phyloP scores from a whole-genome alignment of 1,140 invertebrate species.

The Halyomorpha halys region DNA sequence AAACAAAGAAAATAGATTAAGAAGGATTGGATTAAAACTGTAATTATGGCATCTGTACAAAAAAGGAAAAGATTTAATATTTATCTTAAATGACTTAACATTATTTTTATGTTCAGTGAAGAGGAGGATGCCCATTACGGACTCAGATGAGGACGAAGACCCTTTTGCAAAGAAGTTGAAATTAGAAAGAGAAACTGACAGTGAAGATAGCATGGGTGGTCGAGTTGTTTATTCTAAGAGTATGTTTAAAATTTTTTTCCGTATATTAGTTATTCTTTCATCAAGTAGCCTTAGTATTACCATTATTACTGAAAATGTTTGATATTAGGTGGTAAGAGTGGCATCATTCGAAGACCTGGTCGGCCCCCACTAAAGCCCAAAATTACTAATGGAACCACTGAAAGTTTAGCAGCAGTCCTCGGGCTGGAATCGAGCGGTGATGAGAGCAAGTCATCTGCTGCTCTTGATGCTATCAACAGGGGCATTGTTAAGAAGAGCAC shows the following conservation, averaged over 20 bases:
- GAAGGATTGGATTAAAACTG: too few relatives aligned
- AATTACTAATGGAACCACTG: background rate
- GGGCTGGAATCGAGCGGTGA: constrained; percentile 28
- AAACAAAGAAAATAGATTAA: too few relatives aligned
- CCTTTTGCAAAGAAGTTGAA: constrained; percentile 42
- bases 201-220: constrained; percentile 37
- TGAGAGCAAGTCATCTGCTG: constrained; percentile 16
- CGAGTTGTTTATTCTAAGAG: constrained; percentile 8
- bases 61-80: too few relatives aligned
- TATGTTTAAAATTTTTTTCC: background rate
- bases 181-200: constrained; percentile 37
- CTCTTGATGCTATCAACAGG: constrained; percentile 17
- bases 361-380: constrained; percentile 15
- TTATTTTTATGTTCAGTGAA: constrained; percentile 36
- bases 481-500: constrained; percentile 25
- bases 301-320: background rate
- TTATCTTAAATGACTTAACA: too few relatives aligned
- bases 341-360: constrained; percentile 16
- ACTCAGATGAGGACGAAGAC: constrained; percentile 40
- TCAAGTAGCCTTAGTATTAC: background rate
- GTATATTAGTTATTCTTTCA: background rate
- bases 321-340: constrained; percentile 11
- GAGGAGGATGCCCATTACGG: constrained; percentile 38
- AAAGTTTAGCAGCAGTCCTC: constrained; percentile 26
- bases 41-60: too few relatives aligned